A percentile compares a stretch with the other conserved stretches of the same genome.
phyloP scores from a whole-genome alignment of 2,797 vertebrate genomes.

The Propithecus perrieri region DNA sequence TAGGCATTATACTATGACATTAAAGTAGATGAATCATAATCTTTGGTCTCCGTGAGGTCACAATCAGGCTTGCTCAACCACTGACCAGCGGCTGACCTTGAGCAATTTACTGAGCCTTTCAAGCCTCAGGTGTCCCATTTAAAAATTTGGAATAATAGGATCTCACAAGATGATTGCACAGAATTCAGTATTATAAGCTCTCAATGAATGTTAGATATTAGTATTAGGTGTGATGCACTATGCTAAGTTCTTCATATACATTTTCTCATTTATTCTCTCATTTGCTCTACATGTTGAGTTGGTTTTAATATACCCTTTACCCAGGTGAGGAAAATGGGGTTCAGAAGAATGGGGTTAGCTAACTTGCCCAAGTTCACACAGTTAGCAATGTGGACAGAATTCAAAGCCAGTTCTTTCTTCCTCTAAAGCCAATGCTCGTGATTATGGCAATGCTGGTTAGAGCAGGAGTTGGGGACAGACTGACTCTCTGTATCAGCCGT shows the following conservation, averaged over 20 bases:
- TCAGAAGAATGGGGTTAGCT: not conserved
- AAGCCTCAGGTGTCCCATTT: conserved; percentile 33
- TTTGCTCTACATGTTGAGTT: not conserved
- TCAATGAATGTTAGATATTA: not conserved
- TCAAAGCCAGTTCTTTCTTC: not conserved
- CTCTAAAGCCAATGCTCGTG: not conserved
- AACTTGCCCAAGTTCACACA: not conserved
- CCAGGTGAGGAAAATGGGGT: not conserved
- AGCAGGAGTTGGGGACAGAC: not conserved
- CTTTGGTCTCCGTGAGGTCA: not conserved
- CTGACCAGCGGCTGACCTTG: not conserved
- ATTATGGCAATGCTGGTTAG: not conserved
- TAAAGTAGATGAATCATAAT: not conserved
- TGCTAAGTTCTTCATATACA: not conserved
- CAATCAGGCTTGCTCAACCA: not conserved
- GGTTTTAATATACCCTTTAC: not conserved
- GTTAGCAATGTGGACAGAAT: not conserved
- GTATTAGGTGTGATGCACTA: not conserved
- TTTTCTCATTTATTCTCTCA: not conserved
- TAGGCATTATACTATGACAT: not conserved
- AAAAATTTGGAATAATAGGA: conserved; percentile 24
- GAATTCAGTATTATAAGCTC: not conserved
- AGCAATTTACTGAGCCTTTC: conserved; percentile 39
- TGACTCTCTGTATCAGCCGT: not conserved
- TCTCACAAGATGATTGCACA: conserved; percentile 22